A percentile compares a stretch with the other conserved stretches of the same genome.
These are phyloP conservation scores for Aspidapion aeneum DNA, from an alignment of 2,888 invertebrate genomes.

Conservation along the genomic window DNA sequence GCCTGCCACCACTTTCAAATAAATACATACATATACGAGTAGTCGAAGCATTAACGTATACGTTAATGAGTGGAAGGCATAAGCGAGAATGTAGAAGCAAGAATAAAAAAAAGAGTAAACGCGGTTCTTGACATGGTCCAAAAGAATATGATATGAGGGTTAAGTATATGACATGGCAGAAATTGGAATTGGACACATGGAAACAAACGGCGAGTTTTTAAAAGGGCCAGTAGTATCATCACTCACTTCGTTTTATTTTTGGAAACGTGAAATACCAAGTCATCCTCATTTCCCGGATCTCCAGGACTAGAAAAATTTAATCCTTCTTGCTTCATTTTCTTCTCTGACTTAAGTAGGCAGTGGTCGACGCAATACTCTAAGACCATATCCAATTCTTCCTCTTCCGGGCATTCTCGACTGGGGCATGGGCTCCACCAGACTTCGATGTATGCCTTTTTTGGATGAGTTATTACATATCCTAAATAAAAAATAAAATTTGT, in stretches of 20 bases:
- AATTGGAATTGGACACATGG: too few relatives aligned
- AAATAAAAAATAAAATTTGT: too few relatives aligned
- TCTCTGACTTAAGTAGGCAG: conserved; percentile 55
- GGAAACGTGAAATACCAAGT: conserved; percentile 54
- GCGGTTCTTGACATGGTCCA: too few relatives aligned
- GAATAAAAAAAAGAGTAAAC: too few relatives aligned
- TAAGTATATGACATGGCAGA: too few relatives aligned
- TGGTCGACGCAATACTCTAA: conserved; percentile 71
- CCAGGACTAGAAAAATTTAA: conserved; percentile 40
- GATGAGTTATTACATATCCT: conserved; percentile 53
- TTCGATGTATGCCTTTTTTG: conserved; percentile 66
- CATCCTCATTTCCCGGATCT: conserved; percentile 54
- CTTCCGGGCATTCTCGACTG: conserved; percentile 73
- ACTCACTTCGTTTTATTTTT: conserved; percentile 32
- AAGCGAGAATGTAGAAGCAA: too few relatives aligned
- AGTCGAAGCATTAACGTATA: too few relatives aligned
- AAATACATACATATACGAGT: too few relatives aligned
- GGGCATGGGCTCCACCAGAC: conserved; percentile 85
- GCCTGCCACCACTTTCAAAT: too few relatives aligned
- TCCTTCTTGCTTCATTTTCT: conserved; percentile 31
- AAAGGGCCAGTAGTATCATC: not conserved
- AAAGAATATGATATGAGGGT: too few relatives aligned
- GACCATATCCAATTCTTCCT: conserved; percentile 68
- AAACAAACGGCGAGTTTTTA: too few relatives aligned
- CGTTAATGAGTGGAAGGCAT: too few relatives aligned